These are phyloP conservation scores for Drosophila orosa DNA, from an alignment of 1,140 invertebrate genomes.

Conservation along the genomic window DNA sequence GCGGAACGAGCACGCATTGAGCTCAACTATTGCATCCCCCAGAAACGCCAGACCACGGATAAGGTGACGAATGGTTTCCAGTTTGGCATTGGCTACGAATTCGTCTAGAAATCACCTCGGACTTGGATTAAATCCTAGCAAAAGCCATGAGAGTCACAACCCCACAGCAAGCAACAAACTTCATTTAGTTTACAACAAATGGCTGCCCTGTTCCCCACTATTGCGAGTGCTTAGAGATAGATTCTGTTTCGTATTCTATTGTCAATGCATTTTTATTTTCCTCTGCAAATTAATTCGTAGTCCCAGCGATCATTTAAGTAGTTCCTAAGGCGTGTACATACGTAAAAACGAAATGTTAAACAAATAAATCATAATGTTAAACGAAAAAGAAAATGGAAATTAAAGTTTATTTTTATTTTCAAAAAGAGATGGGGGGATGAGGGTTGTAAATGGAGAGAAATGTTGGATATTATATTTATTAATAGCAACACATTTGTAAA, in stretches of 20 bases:
- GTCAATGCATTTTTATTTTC: slow-evolving; percentile 70
- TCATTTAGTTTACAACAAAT: slow-evolving; percentile 26
- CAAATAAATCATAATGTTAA: slow-evolving; percentile 27
- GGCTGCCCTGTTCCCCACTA: slow-evolving; percentile 27
- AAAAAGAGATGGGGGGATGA: too few species aligned
- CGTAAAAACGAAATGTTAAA: slow-evolving; percentile 44
- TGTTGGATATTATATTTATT: too few species aligned
- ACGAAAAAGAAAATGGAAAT: slow-evolving; percentile 19
- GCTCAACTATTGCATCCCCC: slow-evolving; percentile 81
- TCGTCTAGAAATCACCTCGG: slow-evolving; percentile 58
- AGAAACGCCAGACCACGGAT: slow-evolving; percentile 62
- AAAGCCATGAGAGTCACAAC: slow-evolving; percentile 57
- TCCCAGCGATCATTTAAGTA: slow-evolving; percentile 63
- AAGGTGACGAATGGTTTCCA: slow-evolving; percentile 71
- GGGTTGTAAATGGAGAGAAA: too few species aligned
- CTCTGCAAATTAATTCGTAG: slow-evolving; percentile 60
- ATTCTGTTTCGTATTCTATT: slow-evolving; percentile 59
- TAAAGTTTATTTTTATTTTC: neutral
- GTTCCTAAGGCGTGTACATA: slow-evolving; percentile 70
- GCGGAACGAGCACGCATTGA: slow-evolving; percentile 83
- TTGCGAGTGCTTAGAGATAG: slow-evolving; percentile 16
- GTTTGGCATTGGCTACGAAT: slow-evolving; percentile 84
- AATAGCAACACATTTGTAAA: neutral
- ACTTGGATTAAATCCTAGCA: slow-evolving; percentile 45
- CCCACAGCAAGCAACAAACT: slow-evolving; percentile 22